A percentile compares a stretch with the other conserved stretches of the same genome.
These are phyloP conservation scores for Heliconius nattereri DNA, from an alignment of 1,140 invertebrate species.

Conservation along the genomic window DNA sequence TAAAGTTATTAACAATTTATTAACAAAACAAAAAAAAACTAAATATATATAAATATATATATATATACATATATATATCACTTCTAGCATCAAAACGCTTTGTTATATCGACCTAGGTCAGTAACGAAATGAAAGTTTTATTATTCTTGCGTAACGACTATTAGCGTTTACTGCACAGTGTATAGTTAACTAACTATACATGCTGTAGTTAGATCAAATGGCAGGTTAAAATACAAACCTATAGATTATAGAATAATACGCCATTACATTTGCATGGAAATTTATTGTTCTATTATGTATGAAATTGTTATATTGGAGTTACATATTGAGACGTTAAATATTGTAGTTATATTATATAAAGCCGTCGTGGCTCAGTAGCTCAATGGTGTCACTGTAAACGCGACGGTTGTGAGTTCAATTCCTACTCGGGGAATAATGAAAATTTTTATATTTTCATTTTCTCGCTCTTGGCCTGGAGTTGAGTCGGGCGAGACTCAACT, in stretches of 20 bases:
- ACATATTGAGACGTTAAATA: not conserved
- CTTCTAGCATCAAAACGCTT: not conserved
- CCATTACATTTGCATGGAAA: not conserved
- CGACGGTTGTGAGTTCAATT: too few species aligned
- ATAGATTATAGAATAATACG: not conserved
- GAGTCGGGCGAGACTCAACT: too few species aligned
- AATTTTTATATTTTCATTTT: too few species aligned
- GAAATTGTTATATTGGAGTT: not conserved
- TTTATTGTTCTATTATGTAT: not conserved
- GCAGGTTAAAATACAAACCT: slow-evolving; percentile 2
- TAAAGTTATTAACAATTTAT: not conserved
- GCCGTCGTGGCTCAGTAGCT: too few species aligned
- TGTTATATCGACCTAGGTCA: slow-evolving; percentile 23
- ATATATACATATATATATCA: not conserved
- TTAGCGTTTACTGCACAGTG: not conserved
- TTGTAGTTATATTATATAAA: not conserved
- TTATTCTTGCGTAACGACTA: slow-evolving; percentile 20
- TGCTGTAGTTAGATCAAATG: slow-evolving; percentile 14
- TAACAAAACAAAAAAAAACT: not conserved
- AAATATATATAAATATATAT: too few species aligned
- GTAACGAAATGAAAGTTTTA: slow-evolving; percentile 28
- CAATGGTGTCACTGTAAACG: too few species aligned
- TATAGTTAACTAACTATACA: not conserved
- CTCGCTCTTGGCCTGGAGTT: too few species aligned
- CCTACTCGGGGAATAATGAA: too few species aligned